Conservation (phyloP, 2,797 vertebrate genomes). For the Rhinella marina region DNA sequence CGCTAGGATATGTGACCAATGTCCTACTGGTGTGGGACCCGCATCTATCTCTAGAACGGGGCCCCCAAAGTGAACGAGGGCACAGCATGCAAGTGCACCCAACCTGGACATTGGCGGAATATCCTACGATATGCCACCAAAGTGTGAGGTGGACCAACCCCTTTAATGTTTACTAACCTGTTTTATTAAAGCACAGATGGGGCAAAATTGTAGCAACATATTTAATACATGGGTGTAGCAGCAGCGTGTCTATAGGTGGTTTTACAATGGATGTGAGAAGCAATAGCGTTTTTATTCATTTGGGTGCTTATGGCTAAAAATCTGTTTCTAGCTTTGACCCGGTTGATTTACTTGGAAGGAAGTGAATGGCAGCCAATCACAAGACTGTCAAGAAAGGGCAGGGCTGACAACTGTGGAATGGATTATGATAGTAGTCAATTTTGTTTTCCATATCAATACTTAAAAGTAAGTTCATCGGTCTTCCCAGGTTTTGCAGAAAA, state of each 20-base stretch:
- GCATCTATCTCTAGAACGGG: too few species aligned
- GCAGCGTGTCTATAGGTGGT: neutral
- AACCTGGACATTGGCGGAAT: too few species aligned
- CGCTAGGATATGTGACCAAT: too few species aligned
- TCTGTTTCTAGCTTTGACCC: neutral
- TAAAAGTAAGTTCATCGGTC: neutral
- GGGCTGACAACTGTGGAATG: neutral
- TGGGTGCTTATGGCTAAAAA: constrained; percentile 38
- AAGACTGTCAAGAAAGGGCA: neutral
- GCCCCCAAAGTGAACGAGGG: too few species aligned
- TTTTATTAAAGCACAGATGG: neutral
- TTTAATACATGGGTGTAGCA: constrained; percentile 32
- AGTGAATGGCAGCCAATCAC: neutral
- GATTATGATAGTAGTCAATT: neutral
- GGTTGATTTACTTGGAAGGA: neutral
- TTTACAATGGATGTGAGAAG: constrained; percentile 17
- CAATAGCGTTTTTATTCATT: neutral
- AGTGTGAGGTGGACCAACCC: neutral
- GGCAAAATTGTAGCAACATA: constrained; percentile 23
- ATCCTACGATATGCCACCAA: too few species aligned
- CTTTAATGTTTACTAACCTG: neutral
- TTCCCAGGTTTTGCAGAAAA: constrained; percentile 5
- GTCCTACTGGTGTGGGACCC: too few species aligned
- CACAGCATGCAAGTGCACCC: too few species aligned
- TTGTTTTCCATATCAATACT: neutral